phyloP scores from a whole-genome alignment of 2,113 vertebrate species.

The Bucco capensis region DNA sequence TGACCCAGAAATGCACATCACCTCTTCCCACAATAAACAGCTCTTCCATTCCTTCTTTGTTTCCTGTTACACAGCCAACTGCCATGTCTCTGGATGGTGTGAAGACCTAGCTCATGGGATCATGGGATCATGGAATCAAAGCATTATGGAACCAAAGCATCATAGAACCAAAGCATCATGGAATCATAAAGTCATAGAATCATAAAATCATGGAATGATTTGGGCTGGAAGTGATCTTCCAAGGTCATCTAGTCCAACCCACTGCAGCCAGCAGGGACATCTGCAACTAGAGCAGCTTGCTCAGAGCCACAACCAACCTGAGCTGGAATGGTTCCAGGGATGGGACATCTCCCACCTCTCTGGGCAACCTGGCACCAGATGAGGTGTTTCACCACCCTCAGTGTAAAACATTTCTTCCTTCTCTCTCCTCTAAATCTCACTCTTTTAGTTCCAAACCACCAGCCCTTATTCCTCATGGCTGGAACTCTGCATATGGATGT shows the following conservation, averaged over 20 bases:
- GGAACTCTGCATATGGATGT: not conserved
- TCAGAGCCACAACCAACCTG: too few species aligned
- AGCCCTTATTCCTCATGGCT: too few species aligned
- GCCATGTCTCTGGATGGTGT: not conserved
- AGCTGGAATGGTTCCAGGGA: too few species aligned
- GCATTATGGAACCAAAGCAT: not conserved
- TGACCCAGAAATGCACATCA: not conserved
- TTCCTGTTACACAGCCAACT: not conserved
- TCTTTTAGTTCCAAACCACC: not conserved
- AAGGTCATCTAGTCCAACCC: not conserved
- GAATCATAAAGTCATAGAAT: not conserved
- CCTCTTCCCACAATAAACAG: too few species aligned
- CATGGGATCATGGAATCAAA: not conserved
- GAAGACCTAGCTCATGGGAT: not conserved
- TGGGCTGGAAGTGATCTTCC: too few species aligned
- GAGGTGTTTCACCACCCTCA: not conserved
- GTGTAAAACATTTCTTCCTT: not conserved
- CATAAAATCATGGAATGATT: not conserved
- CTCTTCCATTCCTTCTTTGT: not conserved
- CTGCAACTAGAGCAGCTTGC: not conserved
- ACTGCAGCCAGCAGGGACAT: not conserved
- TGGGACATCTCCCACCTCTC: not conserved
- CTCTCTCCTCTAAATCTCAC: not conserved
- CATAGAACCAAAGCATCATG: not conserved
- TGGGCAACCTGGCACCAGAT: not conserved